These are phyloP conservation scores for Sebastes taczanowskii DNA, from an alignment of 2,797 vertebrate genomes.

Conservation along the genomic window DNA sequence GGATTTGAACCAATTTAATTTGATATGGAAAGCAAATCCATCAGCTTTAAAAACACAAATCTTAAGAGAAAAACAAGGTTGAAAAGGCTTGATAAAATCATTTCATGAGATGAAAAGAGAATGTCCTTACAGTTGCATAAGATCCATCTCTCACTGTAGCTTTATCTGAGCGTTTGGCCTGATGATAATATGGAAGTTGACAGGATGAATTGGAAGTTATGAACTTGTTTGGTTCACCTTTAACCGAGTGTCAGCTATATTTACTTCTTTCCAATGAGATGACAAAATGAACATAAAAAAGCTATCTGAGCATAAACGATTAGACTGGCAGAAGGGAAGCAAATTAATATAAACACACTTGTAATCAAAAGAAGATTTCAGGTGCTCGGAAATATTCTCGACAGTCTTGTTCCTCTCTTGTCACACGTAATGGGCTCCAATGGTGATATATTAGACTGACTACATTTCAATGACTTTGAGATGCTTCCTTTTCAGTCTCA, in stretches of 20 bases:
- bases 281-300: slow-evolving; percentile 21
- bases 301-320: slow-evolving; percentile 28
- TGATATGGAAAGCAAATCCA: slow-evolving; percentile 31
- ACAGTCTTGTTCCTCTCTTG: slow-evolving; percentile 11
- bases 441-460: slow-evolving; percentile 38
- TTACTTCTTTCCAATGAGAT: slow-evolving; percentile 29
- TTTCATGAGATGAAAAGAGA: slow-evolving; percentile 16
- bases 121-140: not conserved
- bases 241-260: slow-evolving; percentile 36
- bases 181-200: slow-evolving; percentile 15
- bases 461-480: slow-evolving; percentile 28
- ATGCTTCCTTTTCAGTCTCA: slow-evolving; percentile 8
- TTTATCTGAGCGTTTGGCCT: not conserved
- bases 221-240: slow-evolving; percentile 44
- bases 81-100: not conserved
- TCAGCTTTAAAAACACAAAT: slow-evolving; percentile 5
- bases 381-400: slow-evolving; percentile 22
- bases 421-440: slow-evolving; percentile 13
- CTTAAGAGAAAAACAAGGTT: slow-evolving; percentile 10
- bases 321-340: not conserved
- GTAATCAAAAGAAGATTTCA: slow-evolving; percentile 33
- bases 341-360: slow-evolving; percentile 34
- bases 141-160: not conserved
- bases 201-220: slow-evolving; percentile 25
- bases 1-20: slow-evolving; percentile 55